Base-by-base conservation (phyloP, 2,888 invertebrate genomes). In the Calameuta filiformis region DNA sequence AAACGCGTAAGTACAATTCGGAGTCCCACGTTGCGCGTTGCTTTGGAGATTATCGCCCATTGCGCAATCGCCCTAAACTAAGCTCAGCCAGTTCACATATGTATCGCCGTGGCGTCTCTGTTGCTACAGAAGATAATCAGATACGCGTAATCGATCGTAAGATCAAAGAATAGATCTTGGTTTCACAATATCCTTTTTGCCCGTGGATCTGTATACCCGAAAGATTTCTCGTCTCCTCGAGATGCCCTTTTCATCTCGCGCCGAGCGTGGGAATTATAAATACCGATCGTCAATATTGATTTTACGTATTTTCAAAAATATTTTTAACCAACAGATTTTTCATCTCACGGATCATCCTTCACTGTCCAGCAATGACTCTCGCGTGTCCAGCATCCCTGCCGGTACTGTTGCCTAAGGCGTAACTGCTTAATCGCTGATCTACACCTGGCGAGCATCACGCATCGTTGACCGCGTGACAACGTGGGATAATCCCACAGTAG, bases 401-500 rank as follows among this genome's bases (percentile, higher is more conserved):
- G 56, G 56, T 56, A 9, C 56, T 56, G 23, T 2, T 23, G 56
- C 56, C 56, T 3, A 2, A 56, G 56, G 56, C 23, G 56, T 23
- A 9, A 2, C 1, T 40, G 9, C 23, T 9, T 56, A 56, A 56
- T 56, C 56, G 23, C 2, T 56, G 56, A 56, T 56, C 23, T 77
- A 71, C 31, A 15, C 34, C 69, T 15, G 35, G 71, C 34, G 12
- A 69, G 30, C 73, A 34, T 30, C 76, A 79, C 83, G 75, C 79
- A 76, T 34, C 33, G 37, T 79, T 79, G 81, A 83, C 82, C 84
- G 81, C 77, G 76, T 79, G 82, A 77, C 80, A 56, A 23, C 56
- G 23, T 56, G 56, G 56, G 56, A 56, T 23, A 56, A 56, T 56
- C 56, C 23, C 23, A 56, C 56, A 23, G 56, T 56, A 23, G 56